phyloP scores from a whole-genome alignment of 2,113 vertebrate species.

The Diglossa brunneiventris region DNA sequence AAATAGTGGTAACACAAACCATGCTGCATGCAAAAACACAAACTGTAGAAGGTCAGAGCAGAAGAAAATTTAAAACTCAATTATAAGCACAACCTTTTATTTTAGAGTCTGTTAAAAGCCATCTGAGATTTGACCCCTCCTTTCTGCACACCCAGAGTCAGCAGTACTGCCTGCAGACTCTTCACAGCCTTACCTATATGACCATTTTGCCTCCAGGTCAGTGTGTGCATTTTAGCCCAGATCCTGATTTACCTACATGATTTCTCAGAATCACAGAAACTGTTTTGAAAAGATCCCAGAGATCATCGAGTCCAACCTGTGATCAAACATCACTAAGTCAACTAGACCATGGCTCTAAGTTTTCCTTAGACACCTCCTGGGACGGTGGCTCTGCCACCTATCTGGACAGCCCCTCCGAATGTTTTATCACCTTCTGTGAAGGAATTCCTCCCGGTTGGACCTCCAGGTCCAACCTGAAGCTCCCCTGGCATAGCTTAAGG shows the following conservation, averaged over 20 bases:
- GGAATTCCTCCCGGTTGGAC: background rate
- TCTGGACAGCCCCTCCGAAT: background rate
- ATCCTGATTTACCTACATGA: background rate
- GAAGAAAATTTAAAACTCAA: background rate
- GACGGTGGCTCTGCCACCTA: accelerated
- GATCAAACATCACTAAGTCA: background rate
- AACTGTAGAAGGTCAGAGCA: background rate
- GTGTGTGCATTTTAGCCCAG: accelerated
- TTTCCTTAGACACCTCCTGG: background rate
- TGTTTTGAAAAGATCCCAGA: background rate
- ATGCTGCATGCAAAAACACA: background rate
- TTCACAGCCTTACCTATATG: accelerated
- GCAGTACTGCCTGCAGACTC: background rate
- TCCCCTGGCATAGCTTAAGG: background rate
- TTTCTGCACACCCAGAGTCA: background rate
- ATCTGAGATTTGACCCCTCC: background rate
- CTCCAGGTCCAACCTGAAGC: background rate
- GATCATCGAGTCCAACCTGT: background rate
- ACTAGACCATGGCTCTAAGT: background rate
- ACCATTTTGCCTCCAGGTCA: background rate
- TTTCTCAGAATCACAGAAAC: background rate
- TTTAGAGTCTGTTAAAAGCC: background rate
- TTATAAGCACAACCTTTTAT: background rate
- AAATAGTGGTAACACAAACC: background rate
- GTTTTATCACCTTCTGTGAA: background rate